Conservation (phyloP, 2,888 invertebrate species). For the Drosophila nr. fundita region DNA sequence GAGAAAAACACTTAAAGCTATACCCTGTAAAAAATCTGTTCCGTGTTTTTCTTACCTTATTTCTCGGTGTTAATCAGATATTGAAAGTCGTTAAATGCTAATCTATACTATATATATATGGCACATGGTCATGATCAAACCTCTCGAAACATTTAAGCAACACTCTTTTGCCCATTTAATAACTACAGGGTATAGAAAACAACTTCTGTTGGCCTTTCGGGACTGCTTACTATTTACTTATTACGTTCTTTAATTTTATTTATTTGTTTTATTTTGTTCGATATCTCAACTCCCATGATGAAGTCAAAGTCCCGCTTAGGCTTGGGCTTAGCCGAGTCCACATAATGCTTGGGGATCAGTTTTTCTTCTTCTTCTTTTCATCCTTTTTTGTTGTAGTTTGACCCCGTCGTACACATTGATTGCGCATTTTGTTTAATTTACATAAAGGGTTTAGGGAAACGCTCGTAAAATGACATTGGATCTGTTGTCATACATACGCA, state of each 20-base stretch:
- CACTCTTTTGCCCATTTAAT: no score
- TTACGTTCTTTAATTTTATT: conserved; percentile 54
- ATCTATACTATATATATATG: no score
- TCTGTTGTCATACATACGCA: conserved; percentile 42
- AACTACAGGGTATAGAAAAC: conserved; percentile 14
- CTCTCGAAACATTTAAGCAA: background rate
- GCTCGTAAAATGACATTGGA: conserved; percentile 71
- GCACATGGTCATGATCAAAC: background rate
- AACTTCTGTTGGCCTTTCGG: conserved; percentile 22
- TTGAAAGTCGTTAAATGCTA: no score
- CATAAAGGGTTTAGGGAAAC: conserved; percentile 65
- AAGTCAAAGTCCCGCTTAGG: conserved; percentile 38
- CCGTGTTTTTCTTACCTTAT: background rate
- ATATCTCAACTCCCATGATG: conserved; percentile 13
- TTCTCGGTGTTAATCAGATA: background rate
- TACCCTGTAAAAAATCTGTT: background rate
- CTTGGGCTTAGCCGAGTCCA: conserved; percentile 19
- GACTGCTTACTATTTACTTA: conserved; percentile 22
- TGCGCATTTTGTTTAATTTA: conserved; percentile 71
- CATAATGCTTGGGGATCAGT: conserved; percentile 44
- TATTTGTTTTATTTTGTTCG: conserved; percentile 42
- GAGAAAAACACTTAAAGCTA: background rate
- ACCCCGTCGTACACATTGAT: conserved; percentile 47
- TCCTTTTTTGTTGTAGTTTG: conserved; percentile 19
- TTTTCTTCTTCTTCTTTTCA: background rate